Percentiles rank a stretch among this genome's conserved stretches.
Conservation (phyloP, 2,113 vertebrate genomes). For the Pionites leucogaster region DNA sequence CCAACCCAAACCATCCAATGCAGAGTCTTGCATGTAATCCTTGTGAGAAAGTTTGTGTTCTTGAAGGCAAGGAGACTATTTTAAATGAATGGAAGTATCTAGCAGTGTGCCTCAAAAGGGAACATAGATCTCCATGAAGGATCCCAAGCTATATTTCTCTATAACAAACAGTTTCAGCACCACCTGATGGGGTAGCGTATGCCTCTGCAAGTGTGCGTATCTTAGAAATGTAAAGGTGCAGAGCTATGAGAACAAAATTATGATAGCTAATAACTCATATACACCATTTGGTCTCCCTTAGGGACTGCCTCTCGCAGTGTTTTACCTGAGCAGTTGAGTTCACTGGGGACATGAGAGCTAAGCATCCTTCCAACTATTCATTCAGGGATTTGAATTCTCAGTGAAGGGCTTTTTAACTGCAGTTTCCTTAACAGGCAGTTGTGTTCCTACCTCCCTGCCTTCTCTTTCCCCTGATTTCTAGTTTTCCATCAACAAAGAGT, state of each 20-base stretch:
- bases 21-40: background rate
- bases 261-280: background rate
- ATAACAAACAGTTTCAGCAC: background rate
- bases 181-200: background rate
- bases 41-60: background rate
- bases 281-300: background rate
- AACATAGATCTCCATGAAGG: background rate
- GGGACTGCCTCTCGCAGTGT: background rate
- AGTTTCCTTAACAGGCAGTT: background rate
- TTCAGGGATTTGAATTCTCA: background rate
- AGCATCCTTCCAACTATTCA: background rate
- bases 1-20: background rate
- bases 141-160: background rate
- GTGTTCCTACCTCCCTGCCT: background rate
- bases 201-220: fast-evolving
- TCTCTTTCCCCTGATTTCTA: background rate
- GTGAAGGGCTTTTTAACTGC: background rate
- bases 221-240: background rate
- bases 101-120: background rate
- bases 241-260: background rate
- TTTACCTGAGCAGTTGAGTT: conserved; percentile 6
- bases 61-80: background rate
- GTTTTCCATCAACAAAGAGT: background rate
- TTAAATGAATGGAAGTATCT: background rate
- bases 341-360: fast-evolving